Percentiles rank a stretch among this genome's conserved stretches.
phyloP scores from a whole-genome alignment of 1,140 invertebrate genomes.

The Hycleus cichorii region DNA sequence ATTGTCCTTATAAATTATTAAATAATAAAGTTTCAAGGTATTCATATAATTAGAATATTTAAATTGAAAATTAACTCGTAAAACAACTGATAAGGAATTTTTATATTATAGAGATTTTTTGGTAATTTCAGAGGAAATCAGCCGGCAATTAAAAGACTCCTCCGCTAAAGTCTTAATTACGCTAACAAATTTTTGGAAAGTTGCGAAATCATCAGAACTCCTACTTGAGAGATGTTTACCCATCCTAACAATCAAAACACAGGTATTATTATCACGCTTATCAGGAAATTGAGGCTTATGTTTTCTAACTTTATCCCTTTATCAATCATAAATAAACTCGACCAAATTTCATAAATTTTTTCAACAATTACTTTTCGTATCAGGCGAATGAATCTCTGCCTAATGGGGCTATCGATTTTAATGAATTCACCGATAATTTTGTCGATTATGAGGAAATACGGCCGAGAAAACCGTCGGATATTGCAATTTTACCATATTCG shows the following conservation, averaged over 20 bases:
- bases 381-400: conserved; percentile 39
- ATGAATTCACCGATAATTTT: conserved; percentile 44
- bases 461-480: conserved; percentile 40
- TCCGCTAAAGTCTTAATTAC: conserved; percentile 62
- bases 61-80: neutral
- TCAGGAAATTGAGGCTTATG: neutral
- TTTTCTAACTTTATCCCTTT: neutral
- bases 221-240: conserved; percentile 45
- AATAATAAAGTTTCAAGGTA: too few relatives aligned
- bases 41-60: too few relatives aligned
- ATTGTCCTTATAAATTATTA: neutral
- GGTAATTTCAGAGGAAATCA: conserved; percentile 63
- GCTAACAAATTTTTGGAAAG: conserved; percentile 45
- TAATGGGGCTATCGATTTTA: conserved; percentile 49
- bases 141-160: conserved; percentile 58
- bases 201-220: conserved; percentile 43
- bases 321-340: too few relatives aligned
- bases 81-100: neutral
- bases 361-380: conserved; percentile 12
- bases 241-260: conserved; percentile 48
- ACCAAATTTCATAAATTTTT: neutral
- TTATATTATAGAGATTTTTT: neutral
- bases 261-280: conserved; percentile 13
- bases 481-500: conserved; percentile 56
- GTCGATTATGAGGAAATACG: conserved; percentile 41